phyloP scores from a whole-genome alignment of 2,888 invertebrate species.

The Epirrhoe alternata region DNA sequence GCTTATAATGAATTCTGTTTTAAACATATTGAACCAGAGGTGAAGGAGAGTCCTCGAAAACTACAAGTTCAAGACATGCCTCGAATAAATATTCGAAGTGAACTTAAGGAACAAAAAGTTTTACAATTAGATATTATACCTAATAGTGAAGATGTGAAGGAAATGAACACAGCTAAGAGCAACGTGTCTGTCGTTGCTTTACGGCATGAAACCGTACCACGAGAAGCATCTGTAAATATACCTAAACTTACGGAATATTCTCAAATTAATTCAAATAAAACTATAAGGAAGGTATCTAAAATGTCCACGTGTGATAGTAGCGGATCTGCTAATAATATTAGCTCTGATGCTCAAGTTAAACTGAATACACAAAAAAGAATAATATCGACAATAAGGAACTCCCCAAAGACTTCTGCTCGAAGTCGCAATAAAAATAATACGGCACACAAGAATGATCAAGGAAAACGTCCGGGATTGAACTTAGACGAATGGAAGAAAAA shows the following conservation, averaged over 20 bases:
- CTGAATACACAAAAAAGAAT: slow-evolving; percentile 51
- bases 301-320: slow-evolving; percentile 73
- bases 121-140: slow-evolving; percentile 80
- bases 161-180: slow-evolving; percentile 47
- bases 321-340: slow-evolving; percentile 65
- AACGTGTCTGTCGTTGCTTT: slow-evolving; percentile 69
- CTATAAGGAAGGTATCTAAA: slow-evolving; percentile 66
- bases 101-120: slow-evolving; percentile 79
- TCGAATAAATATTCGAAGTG: slow-evolving; percentile 79
- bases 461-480: slow-evolving; percentile 52
- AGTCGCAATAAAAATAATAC: slow-evolving; percentile 47
- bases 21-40: slow-evolving; percentile 61
- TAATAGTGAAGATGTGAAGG: slow-evolving; percentile 48
- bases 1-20: slow-evolving; percentile 70
- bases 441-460: slow-evolving; percentile 49
- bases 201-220: slow-evolving; percentile 51
- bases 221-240: slow-evolving; percentile 29
- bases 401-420: slow-evolving; percentile 51
- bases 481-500: slow-evolving; percentile 74
- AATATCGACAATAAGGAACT: slow-evolving; percentile 46
- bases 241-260: slow-evolving; percentile 27
- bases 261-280: slow-evolving; percentile 39
- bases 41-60: slow-evolving; percentile 45
- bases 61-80: slow-evolving; percentile 80
- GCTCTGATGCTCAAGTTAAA: slow-evolving; percentile 57